A percentile compares a stretch with the other conserved stretches of the same genome.
Conservation (phyloP, 2,888 invertebrate species). For the Leucophora obtusa region DNA sequence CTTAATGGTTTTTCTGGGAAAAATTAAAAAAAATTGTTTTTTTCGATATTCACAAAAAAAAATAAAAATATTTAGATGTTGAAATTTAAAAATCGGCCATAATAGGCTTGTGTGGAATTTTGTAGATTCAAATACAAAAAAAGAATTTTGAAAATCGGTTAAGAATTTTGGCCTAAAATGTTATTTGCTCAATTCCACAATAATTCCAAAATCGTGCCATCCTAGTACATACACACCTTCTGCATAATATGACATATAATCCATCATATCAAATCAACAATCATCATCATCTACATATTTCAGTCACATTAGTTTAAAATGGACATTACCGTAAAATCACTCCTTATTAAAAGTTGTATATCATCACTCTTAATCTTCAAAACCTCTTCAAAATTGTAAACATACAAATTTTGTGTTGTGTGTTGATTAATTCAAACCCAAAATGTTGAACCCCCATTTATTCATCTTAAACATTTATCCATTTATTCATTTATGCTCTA, state of each 20-base stretch:
- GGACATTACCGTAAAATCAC: conserved; percentile 47
- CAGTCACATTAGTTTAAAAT: conserved; percentile 35
- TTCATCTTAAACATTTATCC: conserved; percentile 23
- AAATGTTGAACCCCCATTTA: conserved; percentile 19
- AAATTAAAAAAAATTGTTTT: no score
- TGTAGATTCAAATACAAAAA: no score
- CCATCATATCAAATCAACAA: conserved; percentile 50
- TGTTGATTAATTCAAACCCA: conserved; percentile 23
- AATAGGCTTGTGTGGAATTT: no score
- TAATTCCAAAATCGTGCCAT: no score
- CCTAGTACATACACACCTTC: conserved; percentile 1
- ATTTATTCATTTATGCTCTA: conserved; percentile 40
- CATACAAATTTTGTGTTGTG: conserved; percentile 24
- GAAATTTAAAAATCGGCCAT: no score
- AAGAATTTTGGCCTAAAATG: no score
- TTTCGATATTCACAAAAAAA: no score
- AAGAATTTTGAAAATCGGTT: no score
- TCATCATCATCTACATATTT: conserved; percentile 46
- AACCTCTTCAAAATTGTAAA: conserved; percentile 14
- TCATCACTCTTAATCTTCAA: conserved; percentile 16
- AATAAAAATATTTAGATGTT: no score
- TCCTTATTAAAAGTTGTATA: conserved; percentile 18
- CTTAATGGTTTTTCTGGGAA: no score
- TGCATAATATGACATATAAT: conserved; percentile 29
- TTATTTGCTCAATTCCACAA: no score